These are phyloP conservation scores for Zaprionus africanus DNA, from an alignment of 1,140 invertebrate genomes.

Conservation along the genomic window DNA sequence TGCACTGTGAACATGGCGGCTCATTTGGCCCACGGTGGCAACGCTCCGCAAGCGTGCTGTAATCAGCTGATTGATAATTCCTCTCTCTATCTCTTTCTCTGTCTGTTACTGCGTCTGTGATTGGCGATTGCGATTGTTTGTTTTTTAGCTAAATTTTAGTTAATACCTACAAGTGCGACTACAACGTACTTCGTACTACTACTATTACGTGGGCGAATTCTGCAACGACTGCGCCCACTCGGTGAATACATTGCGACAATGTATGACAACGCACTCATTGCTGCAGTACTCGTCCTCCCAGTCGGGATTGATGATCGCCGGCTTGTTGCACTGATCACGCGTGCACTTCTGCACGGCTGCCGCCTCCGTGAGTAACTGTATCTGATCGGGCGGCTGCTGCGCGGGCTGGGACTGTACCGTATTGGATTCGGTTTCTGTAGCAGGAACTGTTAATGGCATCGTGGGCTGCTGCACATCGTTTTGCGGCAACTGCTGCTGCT, in stretches of 20 bases:
- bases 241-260: slow-evolving; percentile 89
- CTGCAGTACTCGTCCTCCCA: slow-evolving; percentile 99
- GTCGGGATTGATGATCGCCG: slow-evolving; percentile 94
- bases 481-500: slow-evolving; percentile 52
- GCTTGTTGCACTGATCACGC: slow-evolving; percentile 95
- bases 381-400: slow-evolving; percentile 59
- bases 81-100: background rate
- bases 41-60: slow-evolving; percentile 24
- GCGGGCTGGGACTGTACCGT: background rate
- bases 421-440: slow-evolving; percentile 52
- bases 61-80: slow-evolving; percentile 34
- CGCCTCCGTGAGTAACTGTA: slow-evolving; percentile 70
- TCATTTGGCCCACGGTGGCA: slow-evolving; percentile 29
- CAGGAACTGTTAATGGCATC: slow-evolving; percentile 79
- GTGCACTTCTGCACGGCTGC: slow-evolving; percentile 89
- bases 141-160: slow-evolving; percentile 44
- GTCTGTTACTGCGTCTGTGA: background rate
- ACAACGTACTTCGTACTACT: slow-evolving; percentile 12
- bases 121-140: slow-evolving; percentile 21
- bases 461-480: slow-evolving; percentile 2
- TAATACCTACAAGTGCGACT: slow-evolving; percentile 38
- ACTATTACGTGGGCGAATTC: slow-evolving; percentile 58
- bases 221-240: slow-evolving; percentile 74
- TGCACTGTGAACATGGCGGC: slow-evolving; percentile 5
- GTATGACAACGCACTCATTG: slow-evolving; percentile 98